Evolutionary conservation across 2,113 vertebrate species (phyloP), one percentile per base, ranked within the genome.

Genomic region (Lipophrys pholis): DNA sequence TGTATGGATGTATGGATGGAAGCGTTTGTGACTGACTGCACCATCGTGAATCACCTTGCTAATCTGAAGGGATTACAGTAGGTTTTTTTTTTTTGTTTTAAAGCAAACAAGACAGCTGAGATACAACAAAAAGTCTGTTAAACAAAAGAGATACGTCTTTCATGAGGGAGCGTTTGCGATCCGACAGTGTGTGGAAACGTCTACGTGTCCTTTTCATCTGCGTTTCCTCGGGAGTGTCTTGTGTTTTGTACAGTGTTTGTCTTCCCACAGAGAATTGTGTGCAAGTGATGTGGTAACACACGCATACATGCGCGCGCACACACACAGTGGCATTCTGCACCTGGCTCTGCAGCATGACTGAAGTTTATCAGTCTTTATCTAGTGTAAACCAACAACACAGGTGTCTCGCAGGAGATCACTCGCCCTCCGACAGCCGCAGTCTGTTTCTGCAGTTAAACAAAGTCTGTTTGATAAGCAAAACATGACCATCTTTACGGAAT

Each of bases 371-470:
- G 53, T 76, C 71, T 17, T 16, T 58, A 91, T 90, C 90, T 85
- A 63, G 56, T 80, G 75, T 85, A 80, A 88, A 88, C 89, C 86
- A 88, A 79, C 73, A 77, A 71, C 41, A 66, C 90, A 93, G 92
- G 91, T 93, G 92, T 87, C 80, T 75, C 43, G 41, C 69, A 71
- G 35, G 21, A 30, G 21, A 30, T 30, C 21, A 30, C 21, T 30
- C 21, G 21, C 21, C 21, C 21, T 4, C 21, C 4, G 21, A 30
- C 21, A 30, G 21, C 21, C 21, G 21, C 21, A 30, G 21, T 30
- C 21, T 30, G 21, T 30, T 30, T 30, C 21, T 30, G 21, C 21
- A 30, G 21, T 30, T 30, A 30, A 30, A 30, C 21, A 30, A 30
- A 30, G 21, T 30, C 21, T 30, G 21, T 30, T 30, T 30, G 21